Evolutionary conservation across 1,140 invertebrate species (phyloP).

Genomic region (Trachymyrmex cornetzi): DNA sequence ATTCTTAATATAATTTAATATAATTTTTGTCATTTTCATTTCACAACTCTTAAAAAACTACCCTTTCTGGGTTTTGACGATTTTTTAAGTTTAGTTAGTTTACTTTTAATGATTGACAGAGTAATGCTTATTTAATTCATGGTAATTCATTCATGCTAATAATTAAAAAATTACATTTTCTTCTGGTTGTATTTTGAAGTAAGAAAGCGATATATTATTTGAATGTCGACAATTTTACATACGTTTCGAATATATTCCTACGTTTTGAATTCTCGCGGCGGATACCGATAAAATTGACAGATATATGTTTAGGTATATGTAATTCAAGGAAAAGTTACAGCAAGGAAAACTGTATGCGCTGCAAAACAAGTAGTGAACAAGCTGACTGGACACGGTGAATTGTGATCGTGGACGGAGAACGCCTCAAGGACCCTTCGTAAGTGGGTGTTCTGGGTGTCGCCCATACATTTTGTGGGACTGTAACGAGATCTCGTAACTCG

Average conservation of each 20-base stretch:
- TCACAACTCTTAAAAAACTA: too few relatives aligned
- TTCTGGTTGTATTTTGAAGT: too few relatives aligned
- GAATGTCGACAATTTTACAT: not conserved
- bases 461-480: conserved; percentile 68
- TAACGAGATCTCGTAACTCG: conserved; percentile 76
- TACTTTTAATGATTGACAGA: too few relatives aligned
- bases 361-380: conserved; percentile 56
- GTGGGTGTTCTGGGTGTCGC: conserved; percentile 63
- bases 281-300: not conserved
- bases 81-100: too few relatives aligned
- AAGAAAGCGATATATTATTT: not conserved
- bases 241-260: not conserved
- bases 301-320: not conserved
- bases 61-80: too few relatives aligned
- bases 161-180: too few relatives aligned
- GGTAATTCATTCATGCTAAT: too few relatives aligned
- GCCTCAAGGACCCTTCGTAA: conserved; percentile 38
- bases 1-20: too few relatives aligned
- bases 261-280: not conserved
- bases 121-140: too few relatives aligned
- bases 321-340: conserved; percentile 1
- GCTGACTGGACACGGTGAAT: conserved; percentile 35
- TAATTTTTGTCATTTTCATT: too few relatives aligned
- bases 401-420: conserved; percentile 46
- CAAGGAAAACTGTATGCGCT: conserved; percentile 28